Evolutionary conservation across 2,888 invertebrate species (phyloP), one percentile per base, ranked within the genome.

Genomic region (Chymomyza caudatula): DNA sequence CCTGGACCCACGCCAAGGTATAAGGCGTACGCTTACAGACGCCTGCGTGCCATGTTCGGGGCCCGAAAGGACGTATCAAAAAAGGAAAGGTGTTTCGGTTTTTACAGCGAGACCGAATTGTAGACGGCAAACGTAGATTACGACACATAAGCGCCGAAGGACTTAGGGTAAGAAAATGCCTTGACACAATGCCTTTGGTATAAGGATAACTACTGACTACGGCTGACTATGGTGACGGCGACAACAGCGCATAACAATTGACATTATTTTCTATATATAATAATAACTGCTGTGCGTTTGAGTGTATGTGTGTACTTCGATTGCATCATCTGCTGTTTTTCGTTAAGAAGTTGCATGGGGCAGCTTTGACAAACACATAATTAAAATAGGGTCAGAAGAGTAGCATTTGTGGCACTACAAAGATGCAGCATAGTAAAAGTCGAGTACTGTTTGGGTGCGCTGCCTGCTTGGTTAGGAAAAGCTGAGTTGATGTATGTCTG

Each of bases 1-100:
- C 80, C 80, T 80, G 80, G 80, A 85, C 67, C 83, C 83, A 79
- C 75, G 83, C 73, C 52, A 69, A 74, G 80, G 75, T 62, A 65
- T 49, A 49, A 42, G 63, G 66, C 65, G 67, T 62, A 62, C 67
- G 67, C 53, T 58, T 15, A 54, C 25, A 65, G 63, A 63, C 71
- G 69, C 55, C 71, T 58, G 66, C 60, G 15, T 23, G 57, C 19
- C 13, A 13, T 43, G n/a, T 23, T 19, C 22, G 52, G 37, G 53
- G 22, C 19, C 47, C 55, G 42, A 51, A 69, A n/a, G n/a, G n/a
- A n/a, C n/a, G n/a, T n/a, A n/a, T n/a, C n/a, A n/a, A n/a, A n/a
- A 69, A 76, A 73, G 51, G 20, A 84, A 79, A 79, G 84, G 84
- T 79, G 84, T 84, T 79, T 80, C 79, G 71, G 63, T 69, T 74